Conservation (phyloP, 2,113 vertebrate genomes). For the Cottus gobio region DNA sequence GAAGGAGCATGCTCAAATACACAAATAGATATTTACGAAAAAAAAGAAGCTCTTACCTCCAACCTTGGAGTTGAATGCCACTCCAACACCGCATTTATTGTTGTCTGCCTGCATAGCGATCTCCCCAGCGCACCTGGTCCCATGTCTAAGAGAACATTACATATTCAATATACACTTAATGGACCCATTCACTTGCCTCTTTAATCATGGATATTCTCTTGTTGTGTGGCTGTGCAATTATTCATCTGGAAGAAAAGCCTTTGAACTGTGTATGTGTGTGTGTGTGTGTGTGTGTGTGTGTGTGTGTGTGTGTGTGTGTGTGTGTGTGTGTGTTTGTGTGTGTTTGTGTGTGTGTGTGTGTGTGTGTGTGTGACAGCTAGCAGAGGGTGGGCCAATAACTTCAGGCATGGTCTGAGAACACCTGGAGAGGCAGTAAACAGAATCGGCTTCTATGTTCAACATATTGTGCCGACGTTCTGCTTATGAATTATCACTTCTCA, state of each 20-base stretch:
- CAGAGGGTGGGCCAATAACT: constrained; percentile 10
- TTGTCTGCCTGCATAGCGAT: constrained; percentile 99
- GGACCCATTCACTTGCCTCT: not conserved
- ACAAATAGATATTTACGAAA: not conserved
- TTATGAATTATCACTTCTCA: not conserved
- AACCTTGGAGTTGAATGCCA: constrained; percentile 95
- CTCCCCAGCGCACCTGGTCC: constrained; percentile 97
- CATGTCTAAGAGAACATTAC: constrained; percentile 84
- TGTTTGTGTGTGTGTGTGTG: constrained; percentile 5
- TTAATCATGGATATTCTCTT: not conserved
- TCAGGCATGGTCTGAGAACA: constrained; percentile 4
- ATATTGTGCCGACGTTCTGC: not conserved
- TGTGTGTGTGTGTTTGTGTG: constrained; percentile 4
- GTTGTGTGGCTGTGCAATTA: not conserved
- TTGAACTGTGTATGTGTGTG: constrained; percentile 7
- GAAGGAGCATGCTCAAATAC: not conserved
- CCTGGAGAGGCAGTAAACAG: not conserved
- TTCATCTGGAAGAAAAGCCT: constrained; percentile 14
- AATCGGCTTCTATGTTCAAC: not conserved
- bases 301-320: constrained; percentile 8
- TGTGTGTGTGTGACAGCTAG: constrained; percentile 2
- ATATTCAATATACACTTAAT: not conserved
- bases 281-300: not conserved
- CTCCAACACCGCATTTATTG: constrained; percentile 97
- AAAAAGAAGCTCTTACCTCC: constrained; percentile 87